These are phyloP conservation scores for Pseudococcus longispinus DNA, from an alignment of 2,888 invertebrate species.

Conservation along the genomic window DNA sequence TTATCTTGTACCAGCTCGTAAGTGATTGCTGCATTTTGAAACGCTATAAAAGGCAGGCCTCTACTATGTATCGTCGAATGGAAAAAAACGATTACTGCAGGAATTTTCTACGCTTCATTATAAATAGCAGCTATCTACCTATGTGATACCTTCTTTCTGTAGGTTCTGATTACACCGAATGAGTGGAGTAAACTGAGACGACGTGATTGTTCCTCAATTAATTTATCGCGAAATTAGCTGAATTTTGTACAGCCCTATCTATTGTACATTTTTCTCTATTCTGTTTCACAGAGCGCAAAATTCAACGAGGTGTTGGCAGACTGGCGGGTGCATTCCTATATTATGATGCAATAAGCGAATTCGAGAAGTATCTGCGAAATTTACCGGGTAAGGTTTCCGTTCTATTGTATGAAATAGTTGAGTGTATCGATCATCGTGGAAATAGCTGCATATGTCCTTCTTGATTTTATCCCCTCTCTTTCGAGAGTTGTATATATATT, in stretches of 20 bases:
- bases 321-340: not conserved
- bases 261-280: not conserved
- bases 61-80: not conserved
- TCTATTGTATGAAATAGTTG: not conserved
- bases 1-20: not conserved
- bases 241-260: not conserved
- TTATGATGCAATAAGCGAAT: not conserved
- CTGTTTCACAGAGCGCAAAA: not conserved
- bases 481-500: too few relatives aligned
- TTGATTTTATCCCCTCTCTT: not conserved
- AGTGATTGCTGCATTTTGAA: not conserved
- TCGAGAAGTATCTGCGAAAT: not conserved
- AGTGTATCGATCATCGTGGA: not conserved
- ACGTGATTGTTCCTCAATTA: constrained; percentile 14
- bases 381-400: not conserved
- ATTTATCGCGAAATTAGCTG: constrained; percentile 14
- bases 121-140: not conserved
- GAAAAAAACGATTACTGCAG: not conserved
- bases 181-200: not conserved
- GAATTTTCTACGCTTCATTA: constrained; percentile 9
- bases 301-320: not conserved
- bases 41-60: not conserved
- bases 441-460: not conserved
- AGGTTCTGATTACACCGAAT: not conserved
- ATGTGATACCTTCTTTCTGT: not conserved